Evolutionary conservation across 2,888 invertebrate species (phyloP).

Genomic region (Lingula anatina): DNA sequence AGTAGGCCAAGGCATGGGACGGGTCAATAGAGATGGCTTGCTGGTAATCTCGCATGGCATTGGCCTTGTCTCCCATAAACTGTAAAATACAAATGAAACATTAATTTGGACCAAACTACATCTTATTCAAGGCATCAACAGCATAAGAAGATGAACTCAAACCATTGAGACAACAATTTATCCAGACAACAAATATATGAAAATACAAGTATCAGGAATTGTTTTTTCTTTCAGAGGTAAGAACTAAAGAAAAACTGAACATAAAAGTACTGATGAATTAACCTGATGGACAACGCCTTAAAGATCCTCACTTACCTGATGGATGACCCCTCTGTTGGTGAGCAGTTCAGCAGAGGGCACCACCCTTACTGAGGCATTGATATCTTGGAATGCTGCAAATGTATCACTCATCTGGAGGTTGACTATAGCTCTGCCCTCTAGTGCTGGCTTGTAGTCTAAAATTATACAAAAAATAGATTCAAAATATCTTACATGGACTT

Average conservation of each 20-base stretch:
- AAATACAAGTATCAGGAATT: too few relatives aligned
- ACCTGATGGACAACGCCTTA: too few relatives aligned
- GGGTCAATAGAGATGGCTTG: conserved; percentile 43
- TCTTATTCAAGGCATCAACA: neutral
- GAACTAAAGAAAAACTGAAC: too few relatives aligned
- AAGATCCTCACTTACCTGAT: conserved; percentile 49
- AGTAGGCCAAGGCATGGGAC: conserved; percentile 48
- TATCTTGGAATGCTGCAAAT: conserved; percentile 49
- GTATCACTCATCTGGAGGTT: conserved; percentile 51
- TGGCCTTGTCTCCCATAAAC: conserved; percentile 47
- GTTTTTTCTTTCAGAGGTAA: too few relatives aligned
- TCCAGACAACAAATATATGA: too few relatives aligned
- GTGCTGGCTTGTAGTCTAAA: conserved; percentile 31
- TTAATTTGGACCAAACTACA: too few relatives aligned
- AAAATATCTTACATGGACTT: too few relatives aligned
- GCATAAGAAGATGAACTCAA: neutral
- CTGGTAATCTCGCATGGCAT: conserved; percentile 51
- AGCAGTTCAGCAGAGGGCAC: conserved; percentile 43
- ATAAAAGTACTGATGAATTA: too few relatives aligned
- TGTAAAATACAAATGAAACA: conserved; percentile 20
- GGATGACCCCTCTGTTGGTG: conserved; percentile 51
- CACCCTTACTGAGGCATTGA: conserved; percentile 37
- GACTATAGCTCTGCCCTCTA: conserved; percentile 51
- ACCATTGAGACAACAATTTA: too few relatives aligned
- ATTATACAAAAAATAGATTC: too few relatives aligned